Evolutionary conservation across 2,888 invertebrate genomes (phyloP), one percentile per base, ranked within the genome.

Genomic region (Baronia brevicornis): DNA sequence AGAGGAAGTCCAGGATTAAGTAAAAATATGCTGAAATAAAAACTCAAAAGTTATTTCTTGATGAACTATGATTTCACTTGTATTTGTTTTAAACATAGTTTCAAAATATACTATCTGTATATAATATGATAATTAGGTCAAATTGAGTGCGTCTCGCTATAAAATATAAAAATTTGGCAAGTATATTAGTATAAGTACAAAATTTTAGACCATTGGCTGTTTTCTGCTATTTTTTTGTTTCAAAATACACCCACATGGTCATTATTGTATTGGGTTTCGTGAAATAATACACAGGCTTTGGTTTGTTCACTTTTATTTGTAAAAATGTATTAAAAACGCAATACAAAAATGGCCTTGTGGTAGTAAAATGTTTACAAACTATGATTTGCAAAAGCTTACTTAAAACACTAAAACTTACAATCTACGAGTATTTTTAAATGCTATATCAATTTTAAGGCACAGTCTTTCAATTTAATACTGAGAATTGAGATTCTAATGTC

Each of bases 341-440:
- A 65, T 78, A 80, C 69, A 80, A 68, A 70, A 79, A 78, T 82
- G 82, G 82, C 82, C 82, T 42, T 67, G 77, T 77, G 75, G 74
- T 78, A 24, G 10, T 24, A 29, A 33, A 22, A 40, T 33, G 31
- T 49, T 54, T 54, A 57, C 23, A 41, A 33, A 35, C 49, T 53
- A 59, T 18, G 41, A 54, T 48, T 48, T 50, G 51, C 45, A 11
- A 43, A 42, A 44, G 33, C 32, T 38, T 30, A 44, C 33, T 34
- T 37, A 45, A 49, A 46, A 46, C 46, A 46, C 34, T 23, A 34
- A 31, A 41, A 41, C 54, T 51, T 56, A 59, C 4, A 40, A 9
- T 37, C 42, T 58, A 53, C 7, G 25, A 41, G 28, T 44, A 47
- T 40, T 37, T n/a, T 31, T 30, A 37, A 38, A 18, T 29, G 28